Percentiles rank a stretch among this genome's conserved stretches.
These are phyloP conservation scores for Agriopis leucophaearia DNA, from an alignment of 2,888 invertebrate genomes.

Conservation along the genomic window DNA sequence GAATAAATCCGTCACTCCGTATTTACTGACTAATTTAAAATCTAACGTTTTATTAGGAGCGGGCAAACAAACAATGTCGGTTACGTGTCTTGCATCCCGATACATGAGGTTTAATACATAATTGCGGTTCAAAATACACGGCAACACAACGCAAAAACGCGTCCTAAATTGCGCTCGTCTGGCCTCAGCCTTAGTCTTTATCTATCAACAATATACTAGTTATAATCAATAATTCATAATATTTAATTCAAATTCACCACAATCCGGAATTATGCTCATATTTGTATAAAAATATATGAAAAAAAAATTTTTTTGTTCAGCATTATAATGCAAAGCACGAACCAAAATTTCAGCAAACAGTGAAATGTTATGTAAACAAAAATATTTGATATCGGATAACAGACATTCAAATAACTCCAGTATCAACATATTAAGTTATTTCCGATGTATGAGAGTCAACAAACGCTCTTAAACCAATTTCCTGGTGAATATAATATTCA, in stretches of 20 bases:
- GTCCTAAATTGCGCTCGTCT: background rate
- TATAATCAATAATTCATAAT: slow-evolving; percentile 23
- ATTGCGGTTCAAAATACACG: background rate
- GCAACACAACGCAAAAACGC: background rate
- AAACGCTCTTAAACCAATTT: slow-evolving; percentile 5
- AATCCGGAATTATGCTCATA: slow-evolving; percentile 11
- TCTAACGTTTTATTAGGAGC: slow-evolving; percentile 2
- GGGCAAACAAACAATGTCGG: background rate
- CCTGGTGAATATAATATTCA: slow-evolving; percentile 10
- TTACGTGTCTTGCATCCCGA: background rate
- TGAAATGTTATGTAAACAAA: slow-evolving; percentile 8
- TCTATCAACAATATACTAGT: slow-evolving; percentile 8
- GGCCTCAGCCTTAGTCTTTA: slow-evolving; percentile 16
- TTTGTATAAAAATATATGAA: slow-evolving; percentile 9
- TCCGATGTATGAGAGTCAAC: slow-evolving; percentile 4
- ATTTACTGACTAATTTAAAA: slow-evolving; percentile 22
- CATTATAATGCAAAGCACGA: slow-evolving; percentile 23
- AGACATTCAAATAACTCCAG: slow-evolving; percentile 4
- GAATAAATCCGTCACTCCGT: background rate
- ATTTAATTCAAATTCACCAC: slow-evolving; percentile 16
- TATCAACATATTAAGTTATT: slow-evolving; percentile 9
- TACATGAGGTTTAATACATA: background rate
- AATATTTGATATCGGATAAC: slow-evolving; percentile 14
- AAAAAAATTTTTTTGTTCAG: slow-evolving; percentile 1
- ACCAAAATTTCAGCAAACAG: slow-evolving; percentile 9